Conservation (phyloP, 2,888 invertebrate species). For the Leucoptera coffeella region DNA sequence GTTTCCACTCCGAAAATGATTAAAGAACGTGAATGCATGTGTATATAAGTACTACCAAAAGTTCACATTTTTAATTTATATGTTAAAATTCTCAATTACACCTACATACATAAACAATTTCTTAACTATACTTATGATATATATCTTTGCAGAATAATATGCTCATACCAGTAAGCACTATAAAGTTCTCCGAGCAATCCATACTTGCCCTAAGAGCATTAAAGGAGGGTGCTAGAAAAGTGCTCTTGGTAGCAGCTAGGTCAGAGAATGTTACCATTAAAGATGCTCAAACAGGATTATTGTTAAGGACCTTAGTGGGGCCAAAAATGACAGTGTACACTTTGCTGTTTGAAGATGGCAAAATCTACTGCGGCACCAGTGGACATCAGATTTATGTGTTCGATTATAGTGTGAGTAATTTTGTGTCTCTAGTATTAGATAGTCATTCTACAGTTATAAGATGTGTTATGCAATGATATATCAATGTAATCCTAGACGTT, state of each 20-base stretch:
- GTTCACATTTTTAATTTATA: no score
- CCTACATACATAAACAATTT: no score
- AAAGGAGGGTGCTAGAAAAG: conserved; percentile 65
- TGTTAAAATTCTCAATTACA: no score
- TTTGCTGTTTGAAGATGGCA: conserved; percentile 58
- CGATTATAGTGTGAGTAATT: conserved; percentile 63
- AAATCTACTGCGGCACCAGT: conserved; percentile 73
- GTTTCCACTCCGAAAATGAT: no score
- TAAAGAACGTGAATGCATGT: no score
- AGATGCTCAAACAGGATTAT: conserved; percentile 64
- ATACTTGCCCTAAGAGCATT: conserved; percentile 66
- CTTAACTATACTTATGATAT: conserved; percentile 4
- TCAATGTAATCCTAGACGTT: no score
- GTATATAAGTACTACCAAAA: no score
- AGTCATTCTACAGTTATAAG: no score
- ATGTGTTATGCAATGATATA: no score
- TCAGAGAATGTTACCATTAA: conserved; percentile 64
- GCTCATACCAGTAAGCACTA: conserved; percentile 42
- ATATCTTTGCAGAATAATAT: conserved; percentile 43
- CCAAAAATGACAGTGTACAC: conserved; percentile 63
- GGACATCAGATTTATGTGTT: conserved; percentile 66
- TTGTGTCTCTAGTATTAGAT: no score
- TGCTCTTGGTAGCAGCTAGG: conserved; percentile 63
- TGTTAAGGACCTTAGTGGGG: conserved; percentile 57
- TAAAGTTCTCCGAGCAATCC: conserved; percentile 58